phyloP scores from a whole-genome alignment of 2,888 invertebrate genomes.

The Lasioglossum marginatum region DNA sequence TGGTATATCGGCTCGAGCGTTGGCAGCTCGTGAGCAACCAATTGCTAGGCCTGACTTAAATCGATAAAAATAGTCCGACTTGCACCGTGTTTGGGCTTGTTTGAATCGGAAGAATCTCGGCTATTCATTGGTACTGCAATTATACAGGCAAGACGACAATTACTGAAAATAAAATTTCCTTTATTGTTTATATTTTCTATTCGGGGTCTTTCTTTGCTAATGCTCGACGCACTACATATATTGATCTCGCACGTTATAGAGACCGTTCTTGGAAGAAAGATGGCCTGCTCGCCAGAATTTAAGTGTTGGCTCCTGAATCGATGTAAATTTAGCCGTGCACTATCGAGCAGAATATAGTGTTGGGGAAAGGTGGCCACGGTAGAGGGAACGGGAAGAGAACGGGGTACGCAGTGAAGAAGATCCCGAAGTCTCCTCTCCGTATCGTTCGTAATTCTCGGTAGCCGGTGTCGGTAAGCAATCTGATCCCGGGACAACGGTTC shows the following conservation, averaged over 20 bases:
- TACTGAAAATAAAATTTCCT: neutral
- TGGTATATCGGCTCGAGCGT: neutral
- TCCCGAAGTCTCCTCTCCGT: constrained; percentile 28
- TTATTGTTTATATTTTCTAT: neutral
- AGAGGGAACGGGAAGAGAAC: neutral
- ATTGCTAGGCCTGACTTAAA: neutral
- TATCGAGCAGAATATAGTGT: neutral
- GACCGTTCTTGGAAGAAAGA: no score
- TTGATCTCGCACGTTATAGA: no score
- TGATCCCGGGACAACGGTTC: constrained; percentile 82
- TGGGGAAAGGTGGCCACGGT: neutral
- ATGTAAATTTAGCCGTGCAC: neutral
- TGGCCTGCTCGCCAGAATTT: no score
- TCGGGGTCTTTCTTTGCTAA: neutral
- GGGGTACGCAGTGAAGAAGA: constrained; percentile 4
- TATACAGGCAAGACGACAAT: neutral
- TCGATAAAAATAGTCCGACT: neutral
- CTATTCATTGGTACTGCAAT: neutral
- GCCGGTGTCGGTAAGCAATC: constrained; percentile 79
- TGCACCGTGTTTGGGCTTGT: neutral
- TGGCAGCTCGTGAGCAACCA: no score
- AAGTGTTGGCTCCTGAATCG: neutral
- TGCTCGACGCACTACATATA: no score
- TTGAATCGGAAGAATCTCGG: neutral
- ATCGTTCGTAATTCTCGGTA: constrained; percentile 78